Evolutionary conservation across 2,113 vertebrate species (phyloP).

Genomic region (Cochlearius cochlearius): DNA sequence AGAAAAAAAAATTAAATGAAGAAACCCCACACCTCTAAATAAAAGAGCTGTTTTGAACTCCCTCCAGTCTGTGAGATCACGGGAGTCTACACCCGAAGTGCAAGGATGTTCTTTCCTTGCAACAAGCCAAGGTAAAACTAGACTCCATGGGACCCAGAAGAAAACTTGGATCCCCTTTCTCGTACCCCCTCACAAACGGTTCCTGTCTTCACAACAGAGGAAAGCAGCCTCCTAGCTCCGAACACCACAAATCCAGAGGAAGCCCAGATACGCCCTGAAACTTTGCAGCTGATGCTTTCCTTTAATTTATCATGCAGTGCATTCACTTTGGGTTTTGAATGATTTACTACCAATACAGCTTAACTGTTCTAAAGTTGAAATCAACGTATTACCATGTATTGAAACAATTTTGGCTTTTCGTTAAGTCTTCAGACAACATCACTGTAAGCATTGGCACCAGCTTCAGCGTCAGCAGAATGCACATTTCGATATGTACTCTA

Average conservation of each 20-base stretch:
- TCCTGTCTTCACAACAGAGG: background rate
- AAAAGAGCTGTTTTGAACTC: background rate
- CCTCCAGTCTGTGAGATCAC: background rate
- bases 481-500: slow-evolving; percentile 12
- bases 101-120: background rate
- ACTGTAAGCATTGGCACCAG: slow-evolving; percentile 2
- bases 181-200: background rate
- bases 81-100: background rate
- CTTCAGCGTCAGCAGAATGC: background rate
- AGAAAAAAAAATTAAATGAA: background rate
- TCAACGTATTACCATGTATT: background rate
- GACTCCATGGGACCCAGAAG: background rate
- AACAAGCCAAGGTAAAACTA: background rate
- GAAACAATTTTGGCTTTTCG: background rate
- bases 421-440: slow-evolving; percentile 22
- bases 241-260: background rate
- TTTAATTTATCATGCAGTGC: background rate
- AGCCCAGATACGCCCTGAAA: background rate
- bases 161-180: background rate
- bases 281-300: background rate
- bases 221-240: background rate
- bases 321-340: background rate
- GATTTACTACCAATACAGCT: background rate
- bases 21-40: background rate
- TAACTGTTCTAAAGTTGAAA: background rate